Conservation (phyloP, 2,797 vertebrate species). For the Champsocephalus gunnari region DNA sequence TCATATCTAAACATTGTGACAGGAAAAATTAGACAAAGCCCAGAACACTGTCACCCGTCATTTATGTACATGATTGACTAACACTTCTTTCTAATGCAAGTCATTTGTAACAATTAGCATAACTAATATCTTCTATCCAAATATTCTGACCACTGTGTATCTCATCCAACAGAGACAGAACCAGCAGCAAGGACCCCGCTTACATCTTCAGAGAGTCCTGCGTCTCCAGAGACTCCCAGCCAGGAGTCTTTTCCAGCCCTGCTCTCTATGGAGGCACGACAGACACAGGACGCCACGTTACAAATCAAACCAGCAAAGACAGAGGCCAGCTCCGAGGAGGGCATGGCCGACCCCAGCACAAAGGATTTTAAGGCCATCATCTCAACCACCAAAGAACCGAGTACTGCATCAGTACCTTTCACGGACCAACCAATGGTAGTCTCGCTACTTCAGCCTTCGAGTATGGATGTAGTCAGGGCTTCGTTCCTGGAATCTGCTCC, state of each 20-base stretch:
- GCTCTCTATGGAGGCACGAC: slow-evolving; percentile 56
- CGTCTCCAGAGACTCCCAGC: slow-evolving; percentile 54
- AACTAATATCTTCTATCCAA: background rate
- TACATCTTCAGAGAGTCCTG: slow-evolving; percentile 59
- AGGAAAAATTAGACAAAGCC: background rate
- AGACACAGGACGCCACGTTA: slow-evolving; percentile 65
- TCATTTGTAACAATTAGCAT: too few relatives aligned
- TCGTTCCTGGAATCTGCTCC: slow-evolving; percentile 68
- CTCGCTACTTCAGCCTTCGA: slow-evolving; percentile 66
- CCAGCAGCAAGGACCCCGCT: slow-evolving; percentile 69
- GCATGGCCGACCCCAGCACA: slow-evolving; percentile 73
- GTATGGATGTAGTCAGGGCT: slow-evolving; percentile 62
- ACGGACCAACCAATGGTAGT: slow-evolving; percentile 83
- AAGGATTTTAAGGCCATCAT: slow-evolving; percentile 83
- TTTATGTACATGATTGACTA: background rate
- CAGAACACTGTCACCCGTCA: background rate
- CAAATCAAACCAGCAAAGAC: slow-evolving; percentile 76
- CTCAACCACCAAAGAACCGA: slow-evolving; percentile 86
- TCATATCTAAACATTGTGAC: background rate
- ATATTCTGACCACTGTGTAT: slow-evolving; percentile 19
- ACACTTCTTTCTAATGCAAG: too few relatives aligned
- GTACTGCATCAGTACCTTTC: slow-evolving; percentile 74
- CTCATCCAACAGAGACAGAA: slow-evolving; percentile 66
- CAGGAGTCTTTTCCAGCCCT: slow-evolving; percentile 62
- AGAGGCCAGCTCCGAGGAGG: slow-evolving; percentile 68